Evolutionary conservation across 1,140 invertebrate species (phyloP), one percentile per base, ranked within the genome.

Genomic region (Drosophila lowei): DNA sequence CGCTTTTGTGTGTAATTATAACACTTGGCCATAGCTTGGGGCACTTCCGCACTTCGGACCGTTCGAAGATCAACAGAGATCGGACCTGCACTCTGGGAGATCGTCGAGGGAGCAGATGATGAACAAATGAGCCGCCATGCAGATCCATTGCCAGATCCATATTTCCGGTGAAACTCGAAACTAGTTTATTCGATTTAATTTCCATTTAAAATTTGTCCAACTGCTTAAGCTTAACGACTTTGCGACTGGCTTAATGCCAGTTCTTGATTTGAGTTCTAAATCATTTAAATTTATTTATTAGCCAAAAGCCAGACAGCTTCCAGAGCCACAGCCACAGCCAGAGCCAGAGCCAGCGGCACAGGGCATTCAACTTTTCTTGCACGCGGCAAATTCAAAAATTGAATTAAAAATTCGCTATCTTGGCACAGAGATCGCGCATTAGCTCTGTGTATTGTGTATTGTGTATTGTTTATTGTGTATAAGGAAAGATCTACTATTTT

Each of bases 1-100:
- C 28, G 63, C 61, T 59, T 77, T 73, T 65, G 77, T 86, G 77
- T 71, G 80, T 81, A 88, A 86, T 86, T 86, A 81, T 88, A 53
- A 81, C 81, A 88, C 81, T 88, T 75, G 64, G 53, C 53, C 50
- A 72, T 61, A 64, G 81, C 81, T 83, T 78, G 46, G 30, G 78
- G 74, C 81, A 86, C 83, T 86, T 86, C 83, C 83, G 83, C 65
- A 38, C 34, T 13, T 25, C 5, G 23, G 23, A 49, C 63, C 30
- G 23, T 5, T 25, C 23, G 23, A 25, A 46, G 23, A 30, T 2
- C 30, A 2, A 2, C 28, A 6, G 28, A 23, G 58, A 57, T 43
- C 54, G 50, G 53, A 18, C 57, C 52, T 41, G 56, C 67, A 72
- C 72, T 47, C 16, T 50, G 79, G 47, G 57, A 42, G 28, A 13